Evolutionary conservation across 1,140 invertebrate species (phyloP).

Genomic region (Lanistes nyassanus): DNA sequence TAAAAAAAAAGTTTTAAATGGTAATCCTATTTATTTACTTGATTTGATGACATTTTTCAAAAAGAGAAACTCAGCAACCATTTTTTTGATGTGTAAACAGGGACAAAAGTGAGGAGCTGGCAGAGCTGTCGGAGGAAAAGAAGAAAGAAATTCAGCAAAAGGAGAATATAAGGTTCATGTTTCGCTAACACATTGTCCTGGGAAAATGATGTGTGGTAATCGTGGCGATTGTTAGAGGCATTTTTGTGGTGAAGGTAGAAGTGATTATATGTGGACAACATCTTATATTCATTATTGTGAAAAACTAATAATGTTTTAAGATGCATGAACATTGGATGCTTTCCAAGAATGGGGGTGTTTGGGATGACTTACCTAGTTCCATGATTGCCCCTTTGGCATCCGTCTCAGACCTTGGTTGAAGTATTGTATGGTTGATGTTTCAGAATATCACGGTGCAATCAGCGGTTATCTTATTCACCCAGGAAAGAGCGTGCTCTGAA

Average conservation of each 20-base stretch:
- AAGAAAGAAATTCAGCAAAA: constrained; percentile 72
- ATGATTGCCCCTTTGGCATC: neutral
- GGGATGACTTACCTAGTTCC: neutral
- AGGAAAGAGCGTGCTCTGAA: constrained; percentile 79
- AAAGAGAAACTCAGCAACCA: too few species aligned
- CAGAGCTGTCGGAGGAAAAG: constrained; percentile 73
- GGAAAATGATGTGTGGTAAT: too few species aligned
- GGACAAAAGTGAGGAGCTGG: constrained; percentile 73
- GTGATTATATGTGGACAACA: neutral
- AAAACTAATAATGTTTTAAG: neutral
- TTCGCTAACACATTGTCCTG: neutral
- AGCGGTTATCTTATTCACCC: constrained; percentile 65
- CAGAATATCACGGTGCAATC: constrained; percentile 52
- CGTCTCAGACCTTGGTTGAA: too few species aligned
- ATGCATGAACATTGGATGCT: neutral
- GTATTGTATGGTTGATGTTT: too few species aligned
- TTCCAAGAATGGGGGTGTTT: neutral
- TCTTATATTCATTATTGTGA: neutral
- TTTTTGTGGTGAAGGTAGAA: too few species aligned
- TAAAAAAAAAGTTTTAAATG: neutral
- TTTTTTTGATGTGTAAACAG: constrained; percentile 61
- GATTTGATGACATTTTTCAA: too few species aligned
- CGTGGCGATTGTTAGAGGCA: too few species aligned
- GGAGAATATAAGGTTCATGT: constrained; percentile 69
- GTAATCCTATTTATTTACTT: too few species aligned